Percentiles rank a stretch among this genome's conserved stretches.
Conservation (phyloP, 2,113 vertebrate species). For the Rhynchopsitta pachyrhyncha region DNA sequence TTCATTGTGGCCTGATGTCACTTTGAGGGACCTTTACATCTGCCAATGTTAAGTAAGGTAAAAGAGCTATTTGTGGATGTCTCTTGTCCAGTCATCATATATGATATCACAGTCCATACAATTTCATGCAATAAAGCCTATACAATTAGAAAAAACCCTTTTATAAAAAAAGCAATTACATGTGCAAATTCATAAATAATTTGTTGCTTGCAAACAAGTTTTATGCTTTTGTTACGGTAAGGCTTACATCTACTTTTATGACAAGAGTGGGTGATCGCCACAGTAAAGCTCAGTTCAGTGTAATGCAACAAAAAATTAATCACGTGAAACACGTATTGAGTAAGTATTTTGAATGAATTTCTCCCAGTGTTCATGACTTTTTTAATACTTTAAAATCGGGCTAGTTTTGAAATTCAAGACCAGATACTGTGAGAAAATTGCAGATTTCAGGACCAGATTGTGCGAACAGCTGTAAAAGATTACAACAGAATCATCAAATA, state of each 20-base stretch:
- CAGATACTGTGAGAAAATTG: background rate
- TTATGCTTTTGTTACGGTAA: background rate
- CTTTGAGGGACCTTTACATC: background rate
- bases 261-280: background rate
- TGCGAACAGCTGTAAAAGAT: background rate
- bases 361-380: background rate
- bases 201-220: background rate
- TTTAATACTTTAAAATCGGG: background rate
- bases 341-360: background rate
- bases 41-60: background rate
- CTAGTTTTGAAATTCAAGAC: background rate
- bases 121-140: background rate
- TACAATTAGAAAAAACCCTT: background rate
- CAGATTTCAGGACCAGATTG: background rate
- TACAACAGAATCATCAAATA: background rate
- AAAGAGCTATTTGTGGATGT: background rate
- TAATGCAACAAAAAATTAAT: background rate
- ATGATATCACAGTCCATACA: background rate
- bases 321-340: background rate
- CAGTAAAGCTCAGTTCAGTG: rapidly evolving
- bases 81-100: background rate
- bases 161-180: background rate
- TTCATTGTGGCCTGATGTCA: background rate
- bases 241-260: background rate
- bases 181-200: background rate